Base-by-base conservation (phyloP, 2,888 invertebrate genomes). In the Agonopterix alstromeriana region DNA sequence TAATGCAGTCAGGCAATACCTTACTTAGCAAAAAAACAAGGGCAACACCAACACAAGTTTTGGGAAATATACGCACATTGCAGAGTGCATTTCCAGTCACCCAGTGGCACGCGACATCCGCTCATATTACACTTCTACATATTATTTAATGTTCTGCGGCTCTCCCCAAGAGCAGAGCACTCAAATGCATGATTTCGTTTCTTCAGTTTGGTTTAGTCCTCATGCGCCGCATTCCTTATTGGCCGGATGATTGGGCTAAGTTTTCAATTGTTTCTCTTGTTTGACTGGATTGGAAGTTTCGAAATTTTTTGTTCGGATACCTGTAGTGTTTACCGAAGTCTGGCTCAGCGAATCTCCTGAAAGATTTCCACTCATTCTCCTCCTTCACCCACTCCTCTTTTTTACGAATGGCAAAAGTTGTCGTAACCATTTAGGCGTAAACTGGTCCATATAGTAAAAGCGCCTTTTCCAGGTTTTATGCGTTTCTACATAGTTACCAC, bases 361-460 rank as follows among this genome's bases (percentile, higher is more conserved):
- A 83, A 43, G 54, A 63, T 44, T 51, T 64, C 14, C 53, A 67
- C 35, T 81, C 72, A 1, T 47, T 42, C 44, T 67, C 61, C 54
- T 82, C 83, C 48, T 68, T 57, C 7, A 58, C 60, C 82, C 82
- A 83, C 36, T 78, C 74, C 0, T 61, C 57, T 45, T 70, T 50
- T 3, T 62, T 55, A 2, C 70, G 47, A 58, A 82, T 1, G 72
- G 67, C 0, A 83, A 54, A 0, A 67, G 2, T 0, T 54, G 46
- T 42, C 63, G 58, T 48, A 81, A 11, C 79, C 78, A 81, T 8
- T 64, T 48, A 1, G 83, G 83, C 10, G 82, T 42, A 49, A 81
- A 75, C 44, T 72, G 70, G 42, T 81, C 77, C 73, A 76, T 73
- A 53, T 74, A 80, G 53, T 67, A 73, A 49, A 74, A 83, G 2